A percentile compares a stretch with the other conserved stretches of the same genome.
phyloP scores from a whole-genome alignment of 1,140 invertebrate genomes.

The Heliconius hermathena region DNA sequence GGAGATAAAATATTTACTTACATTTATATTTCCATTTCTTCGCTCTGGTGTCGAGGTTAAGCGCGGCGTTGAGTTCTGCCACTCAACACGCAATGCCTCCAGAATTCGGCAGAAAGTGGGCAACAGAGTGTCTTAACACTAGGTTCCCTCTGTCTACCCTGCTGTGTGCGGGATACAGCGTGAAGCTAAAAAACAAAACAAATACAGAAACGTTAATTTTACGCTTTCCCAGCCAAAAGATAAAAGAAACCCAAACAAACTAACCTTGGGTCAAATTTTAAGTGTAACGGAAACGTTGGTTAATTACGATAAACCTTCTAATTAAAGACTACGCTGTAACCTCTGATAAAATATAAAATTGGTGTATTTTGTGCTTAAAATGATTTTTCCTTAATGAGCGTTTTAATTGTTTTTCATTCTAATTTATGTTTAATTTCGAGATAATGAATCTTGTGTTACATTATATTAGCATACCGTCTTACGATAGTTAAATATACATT shows the following conservation, averaged over 20 bases:
- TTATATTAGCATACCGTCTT: not conserved
- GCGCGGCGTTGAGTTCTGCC: too few relatives aligned
- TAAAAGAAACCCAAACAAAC: conserved; percentile 21
- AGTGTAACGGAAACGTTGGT: conserved; percentile 13
- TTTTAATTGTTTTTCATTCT: not conserved
- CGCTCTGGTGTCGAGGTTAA: too few relatives aligned
- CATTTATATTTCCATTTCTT: too few relatives aligned
- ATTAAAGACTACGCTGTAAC: not conserved
- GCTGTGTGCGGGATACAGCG: too few relatives aligned
- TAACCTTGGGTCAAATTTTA: conserved; percentile 8
- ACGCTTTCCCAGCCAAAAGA: conserved; percentile 14
- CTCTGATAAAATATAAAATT: not conserved
- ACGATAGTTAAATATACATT: too few relatives aligned
- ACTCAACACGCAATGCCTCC: too few relatives aligned
- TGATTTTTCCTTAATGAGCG: not conserved
- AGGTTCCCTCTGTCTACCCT: too few relatives aligned
- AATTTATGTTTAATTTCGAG: not conserved
- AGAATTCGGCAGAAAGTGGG: too few relatives aligned
- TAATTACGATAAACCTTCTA: conserved; percentile 7
- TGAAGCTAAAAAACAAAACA: too few relatives aligned
- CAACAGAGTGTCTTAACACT: too few relatives aligned
- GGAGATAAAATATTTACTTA: too few relatives aligned
- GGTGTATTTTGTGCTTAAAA: not conserved
- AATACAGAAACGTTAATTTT: conserved; percentile 34
- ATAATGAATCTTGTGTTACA: not conserved